phyloP scores from a whole-genome alignment of 2,113 vertebrate genomes.

The Danio rerio region DNA sequence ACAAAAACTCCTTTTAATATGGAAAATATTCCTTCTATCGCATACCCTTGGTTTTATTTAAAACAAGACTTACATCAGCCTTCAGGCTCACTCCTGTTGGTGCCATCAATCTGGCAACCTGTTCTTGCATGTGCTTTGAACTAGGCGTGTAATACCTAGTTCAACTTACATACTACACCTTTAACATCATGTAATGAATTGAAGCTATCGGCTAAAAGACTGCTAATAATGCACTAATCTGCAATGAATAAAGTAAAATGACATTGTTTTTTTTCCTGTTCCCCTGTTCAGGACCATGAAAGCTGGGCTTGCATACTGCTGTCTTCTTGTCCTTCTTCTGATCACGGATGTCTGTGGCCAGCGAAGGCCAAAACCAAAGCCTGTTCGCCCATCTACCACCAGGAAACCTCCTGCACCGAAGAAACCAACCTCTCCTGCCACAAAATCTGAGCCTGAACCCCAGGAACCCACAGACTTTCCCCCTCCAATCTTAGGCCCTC shows the following conservation, averaged over 20 bases:
- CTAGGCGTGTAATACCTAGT: too few species aligned
- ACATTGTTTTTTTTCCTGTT: not conserved
- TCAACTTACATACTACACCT: too few species aligned
- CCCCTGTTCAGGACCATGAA: constrained; percentile 56
- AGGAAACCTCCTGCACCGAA: constrained; percentile 68
- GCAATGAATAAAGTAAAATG: not conserved
- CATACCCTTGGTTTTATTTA: too few species aligned
- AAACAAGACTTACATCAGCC: too few species aligned
- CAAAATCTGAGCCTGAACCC: constrained; percentile 75
- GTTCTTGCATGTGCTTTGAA: too few species aligned
- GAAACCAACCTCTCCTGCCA: constrained; percentile 58
- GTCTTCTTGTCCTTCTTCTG: constrained; percentile 42
- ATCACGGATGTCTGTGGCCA: constrained; percentile 48
- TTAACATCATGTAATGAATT: too few species aligned
- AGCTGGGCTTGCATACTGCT: constrained; percentile 54
- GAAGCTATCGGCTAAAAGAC: not conserved
- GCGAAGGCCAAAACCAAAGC: constrained; percentile 51
- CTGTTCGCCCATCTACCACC: constrained; percentile 61
- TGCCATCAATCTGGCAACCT: too few species aligned
- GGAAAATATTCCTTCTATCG: too few species aligned
- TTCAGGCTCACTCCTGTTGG: too few species aligned
- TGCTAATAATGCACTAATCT: not conserved
- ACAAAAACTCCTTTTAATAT: too few species aligned
- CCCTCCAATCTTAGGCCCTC: constrained; percentile 86
- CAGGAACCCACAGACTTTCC: constrained; percentile 91